Percentiles rank a stretch among this genome's conserved stretches.
Conservation (phyloP, 2,113 vertebrate species). For the Castor canadensis region DNA sequence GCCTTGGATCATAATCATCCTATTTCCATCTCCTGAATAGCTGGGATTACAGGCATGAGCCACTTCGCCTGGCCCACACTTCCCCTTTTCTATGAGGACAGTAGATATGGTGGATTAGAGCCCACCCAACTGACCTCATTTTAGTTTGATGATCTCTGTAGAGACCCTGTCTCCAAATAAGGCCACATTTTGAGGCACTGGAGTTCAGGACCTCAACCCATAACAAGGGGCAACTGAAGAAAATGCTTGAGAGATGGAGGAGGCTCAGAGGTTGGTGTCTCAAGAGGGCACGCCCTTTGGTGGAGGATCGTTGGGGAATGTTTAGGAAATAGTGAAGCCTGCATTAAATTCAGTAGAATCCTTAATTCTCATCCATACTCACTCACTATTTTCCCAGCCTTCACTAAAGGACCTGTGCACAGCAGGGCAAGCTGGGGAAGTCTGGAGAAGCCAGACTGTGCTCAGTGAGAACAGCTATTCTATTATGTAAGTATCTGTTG, state of each 20-base stretch:
- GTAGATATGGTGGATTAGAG: background rate
- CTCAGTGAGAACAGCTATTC: background rate
- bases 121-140: background rate
- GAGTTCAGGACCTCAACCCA: background rate
- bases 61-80: background rate
- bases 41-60: too few species aligned
- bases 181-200: background rate
- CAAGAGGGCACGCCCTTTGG: background rate
- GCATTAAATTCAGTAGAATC: background rate
- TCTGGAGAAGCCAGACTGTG: too few species aligned
- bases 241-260: background rate
- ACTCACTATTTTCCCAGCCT: too few species aligned
- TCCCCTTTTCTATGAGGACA: background rate
- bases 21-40: too few species aligned
- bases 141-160: too few species aligned
- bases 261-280: background rate
- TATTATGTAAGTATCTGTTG: rapidly evolving
- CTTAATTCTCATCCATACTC: background rate
- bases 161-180: background rate
- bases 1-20: too few species aligned
- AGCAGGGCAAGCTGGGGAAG: too few species aligned
- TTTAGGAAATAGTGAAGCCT: background rate
- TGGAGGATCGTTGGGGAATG: background rate
- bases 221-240: background rate
- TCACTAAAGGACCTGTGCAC: background rate